Conservation (phyloP, 2,113 vertebrate genomes). For the Notiomystis cincta region DNA sequence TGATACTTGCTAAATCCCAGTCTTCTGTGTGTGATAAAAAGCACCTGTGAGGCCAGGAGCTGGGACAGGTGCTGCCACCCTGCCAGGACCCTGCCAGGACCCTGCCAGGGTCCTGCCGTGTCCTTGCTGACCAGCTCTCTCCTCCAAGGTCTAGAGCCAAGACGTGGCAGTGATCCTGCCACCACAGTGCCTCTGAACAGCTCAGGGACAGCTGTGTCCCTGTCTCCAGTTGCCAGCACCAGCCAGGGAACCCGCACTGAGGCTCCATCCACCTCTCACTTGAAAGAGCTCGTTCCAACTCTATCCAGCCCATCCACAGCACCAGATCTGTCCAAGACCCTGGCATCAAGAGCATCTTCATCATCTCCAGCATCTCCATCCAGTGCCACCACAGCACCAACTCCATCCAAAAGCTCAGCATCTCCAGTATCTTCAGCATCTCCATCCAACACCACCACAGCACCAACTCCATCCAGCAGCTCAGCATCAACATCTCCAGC, state of each 20-base stretch:
- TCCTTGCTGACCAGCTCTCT: neutral
- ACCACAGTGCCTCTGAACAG: accelerated
- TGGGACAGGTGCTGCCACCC: too few species aligned
- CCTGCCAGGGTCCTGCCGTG: neutral
- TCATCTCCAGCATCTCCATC: neutral
- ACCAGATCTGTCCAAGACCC: accelerated
- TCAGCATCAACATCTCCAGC: accelerated
- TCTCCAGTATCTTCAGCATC: accelerated
- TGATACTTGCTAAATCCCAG: neutral
- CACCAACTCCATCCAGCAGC: accelerated
- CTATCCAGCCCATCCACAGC: accelerated
- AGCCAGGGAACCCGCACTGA: accelerated
- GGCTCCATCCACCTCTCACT: accelerated
- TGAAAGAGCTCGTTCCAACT: accelerated
- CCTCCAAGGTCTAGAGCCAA: accelerated
- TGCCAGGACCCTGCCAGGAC: neutral
- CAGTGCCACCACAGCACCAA: accelerated
- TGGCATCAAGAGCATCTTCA: accelerated
- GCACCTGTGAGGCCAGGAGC: accelerated
- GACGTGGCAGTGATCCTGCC: accelerated
- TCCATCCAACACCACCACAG: accelerated
- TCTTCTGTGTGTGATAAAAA: neutral
- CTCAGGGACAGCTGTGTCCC: accelerated
- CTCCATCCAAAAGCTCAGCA: accelerated
- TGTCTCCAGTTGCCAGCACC: accelerated